Evolutionary conservation across 2,797 vertebrate species (phyloP).

Genomic region (Paratrypauchen microcephalus): DNA sequence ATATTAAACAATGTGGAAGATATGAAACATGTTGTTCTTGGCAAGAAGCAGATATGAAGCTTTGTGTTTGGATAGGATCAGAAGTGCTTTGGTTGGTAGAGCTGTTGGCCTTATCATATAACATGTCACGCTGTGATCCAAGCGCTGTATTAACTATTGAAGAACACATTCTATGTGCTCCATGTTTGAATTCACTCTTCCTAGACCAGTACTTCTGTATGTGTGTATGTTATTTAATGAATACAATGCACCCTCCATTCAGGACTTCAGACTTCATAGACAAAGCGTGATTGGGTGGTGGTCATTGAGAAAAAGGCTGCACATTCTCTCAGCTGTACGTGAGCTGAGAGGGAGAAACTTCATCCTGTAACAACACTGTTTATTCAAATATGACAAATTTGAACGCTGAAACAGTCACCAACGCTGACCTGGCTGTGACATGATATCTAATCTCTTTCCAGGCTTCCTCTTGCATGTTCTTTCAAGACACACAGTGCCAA

Average conservation of each 20-base stretch:
- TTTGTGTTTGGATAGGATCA: conserved; percentile 45
- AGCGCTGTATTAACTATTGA: conserved; percentile 18
- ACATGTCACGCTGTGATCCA: conserved; percentile 17
- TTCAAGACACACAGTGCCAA: too few species aligned
- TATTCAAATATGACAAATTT: background rate
- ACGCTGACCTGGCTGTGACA: too few species aligned
- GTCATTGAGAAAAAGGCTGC: conserved; percentile 35
- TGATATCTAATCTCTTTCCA: background rate
- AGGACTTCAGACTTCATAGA: background rate
- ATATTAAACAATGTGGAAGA: conserved; percentile 24
- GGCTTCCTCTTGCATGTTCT: background rate
- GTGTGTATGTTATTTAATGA: background rate
- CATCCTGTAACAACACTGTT: conserved; percentile 1
- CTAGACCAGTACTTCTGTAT: background rate
- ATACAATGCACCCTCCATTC: conserved; percentile 2
- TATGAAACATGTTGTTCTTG: conserved; percentile 40
- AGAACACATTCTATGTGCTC: too few species aligned
- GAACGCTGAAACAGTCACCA: background rate
- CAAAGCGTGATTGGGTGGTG: conserved; percentile 33
- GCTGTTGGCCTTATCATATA: conserved; percentile 18
- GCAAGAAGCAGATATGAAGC: conserved; percentile 34
- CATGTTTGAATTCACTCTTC: background rate
- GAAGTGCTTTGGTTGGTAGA: conserved; percentile 45
- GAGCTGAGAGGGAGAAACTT: too few species aligned
- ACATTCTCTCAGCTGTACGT: too few species aligned